Base-by-base conservation (phyloP, 1,140 invertebrate species). In the Tachypleus tridentatus region DNA sequence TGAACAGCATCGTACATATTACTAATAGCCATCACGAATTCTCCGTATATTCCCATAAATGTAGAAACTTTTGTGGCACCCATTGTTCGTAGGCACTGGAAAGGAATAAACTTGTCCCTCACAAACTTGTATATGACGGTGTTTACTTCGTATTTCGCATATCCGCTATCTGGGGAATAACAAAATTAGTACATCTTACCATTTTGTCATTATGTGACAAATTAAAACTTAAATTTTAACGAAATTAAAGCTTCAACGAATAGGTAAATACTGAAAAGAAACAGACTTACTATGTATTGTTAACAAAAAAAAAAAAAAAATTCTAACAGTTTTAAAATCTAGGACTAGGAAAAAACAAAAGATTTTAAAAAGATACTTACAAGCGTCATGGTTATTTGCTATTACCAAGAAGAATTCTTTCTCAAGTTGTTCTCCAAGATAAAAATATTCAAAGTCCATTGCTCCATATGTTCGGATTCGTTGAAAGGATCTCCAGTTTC, bases 401-500 rank as follows among this genome's bases (percentile, higher is more conserved):
- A 75, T 67, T 8, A 68, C 74, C 10, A 76, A 62, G 58, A 72
- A 76, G 61, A 73, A 69, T 60, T 75, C 72, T 53, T 62, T 62
- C 4, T 64, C 50, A 6, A 64, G 56, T 4, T 58, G 64, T 8
- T 53, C 64, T 58, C 67, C 62, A 53, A 74, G 64, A 7, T 62
- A 63, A 50, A 77, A 77, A 60, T 68, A 72, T 64, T 75, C 67
- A 5, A 74, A 70, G 63, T 75, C 74, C 58, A 70, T 69, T 9
- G 74, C 75, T 53, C 73, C 76, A 59, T 72, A 67, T 0, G 77
- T 81, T 50, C 73, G 67, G 57, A 82, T 74, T 66, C 74, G 76
- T 71, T 81, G 81, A 69, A 76, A 74, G 3, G 71, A 67, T 50
- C 75, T 63, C 72, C 76, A 82, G 51, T 72, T 69, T 49, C 73